These are phyloP conservation scores for Sphaerophoria taeniata DNA, from an alignment of 2,888 invertebrate species.

Conservation along the genomic window DNA sequence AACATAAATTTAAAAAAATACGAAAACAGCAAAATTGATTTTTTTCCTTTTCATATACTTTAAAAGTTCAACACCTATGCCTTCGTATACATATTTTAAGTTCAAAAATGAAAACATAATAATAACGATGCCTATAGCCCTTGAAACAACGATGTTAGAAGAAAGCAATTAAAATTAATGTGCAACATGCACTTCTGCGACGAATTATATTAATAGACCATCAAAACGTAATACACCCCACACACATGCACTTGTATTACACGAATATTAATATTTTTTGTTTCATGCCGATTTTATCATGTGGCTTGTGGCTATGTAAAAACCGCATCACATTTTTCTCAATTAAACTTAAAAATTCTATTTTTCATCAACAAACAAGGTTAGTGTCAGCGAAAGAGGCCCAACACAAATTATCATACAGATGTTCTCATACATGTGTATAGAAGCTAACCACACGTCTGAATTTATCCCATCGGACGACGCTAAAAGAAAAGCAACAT, in stretches of 20 bases:
- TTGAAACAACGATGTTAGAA: conserved; percentile 45
- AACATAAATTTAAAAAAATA: conserved; percentile 45
- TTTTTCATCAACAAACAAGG: conserved; percentile 77
- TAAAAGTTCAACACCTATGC: too few relatives aligned
- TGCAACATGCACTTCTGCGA: conserved; percentile 71
- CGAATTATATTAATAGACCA: conserved; percentile 55
- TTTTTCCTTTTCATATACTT: too few relatives aligned
- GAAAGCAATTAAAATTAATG: conserved; percentile 77
- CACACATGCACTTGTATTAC: conserved; percentile 33
- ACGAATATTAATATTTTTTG: conserved; percentile 10
- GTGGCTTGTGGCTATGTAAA: not conserved
- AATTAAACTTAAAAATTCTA: conserved; percentile 61
- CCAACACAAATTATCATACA: not conserved
- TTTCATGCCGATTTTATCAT: conserved; percentile 30
- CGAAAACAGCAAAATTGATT: conserved; percentile 41
- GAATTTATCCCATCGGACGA: not conserved
- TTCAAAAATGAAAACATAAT: not conserved
- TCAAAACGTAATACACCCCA: conserved; percentile 35
- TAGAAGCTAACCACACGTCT: conserved; percentile 17
- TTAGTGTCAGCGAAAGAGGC: conserved; percentile 78
- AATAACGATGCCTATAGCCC: conserved; percentile 42
- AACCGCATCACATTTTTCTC: conserved; percentile 52
- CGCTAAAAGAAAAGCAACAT: conserved; percentile 23
- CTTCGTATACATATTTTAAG: conserved; percentile 15
- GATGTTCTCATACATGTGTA: not conserved